phyloP scores from a whole-genome alignment of 2,888 invertebrate genomes.

The Dinocampus coccinellae region DNA sequence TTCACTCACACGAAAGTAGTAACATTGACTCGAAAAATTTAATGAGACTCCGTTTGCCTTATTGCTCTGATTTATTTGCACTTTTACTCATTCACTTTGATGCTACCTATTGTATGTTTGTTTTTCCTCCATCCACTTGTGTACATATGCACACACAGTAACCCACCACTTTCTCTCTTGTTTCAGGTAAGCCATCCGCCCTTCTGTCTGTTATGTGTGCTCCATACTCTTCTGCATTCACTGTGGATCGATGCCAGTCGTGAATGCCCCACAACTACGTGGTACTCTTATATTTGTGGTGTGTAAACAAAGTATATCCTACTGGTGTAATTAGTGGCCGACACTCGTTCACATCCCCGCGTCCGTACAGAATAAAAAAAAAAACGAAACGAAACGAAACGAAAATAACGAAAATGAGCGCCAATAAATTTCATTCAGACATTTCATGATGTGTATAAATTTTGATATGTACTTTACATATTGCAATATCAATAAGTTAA shows the following conservation, averaged over 20 bases:
- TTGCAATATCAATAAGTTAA: no score
- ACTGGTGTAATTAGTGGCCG: constrained; percentile 62
- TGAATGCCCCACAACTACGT: constrained; percentile 35
- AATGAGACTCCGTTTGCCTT: constrained; percentile 16
- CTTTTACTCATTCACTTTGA: constrained; percentile 36
- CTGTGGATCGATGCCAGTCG: constrained; percentile 26
- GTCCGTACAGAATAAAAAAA: no score
- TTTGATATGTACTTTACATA: constrained; percentile 11
- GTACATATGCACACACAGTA: constrained; percentile 39
- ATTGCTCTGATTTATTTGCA: constrained; percentile 25
- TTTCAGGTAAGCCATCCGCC: constrained; percentile 63
- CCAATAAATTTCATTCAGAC: constrained; percentile 35
- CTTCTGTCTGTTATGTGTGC: no score
- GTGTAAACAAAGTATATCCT: constrained; percentile 62
- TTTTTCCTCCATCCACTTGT: constrained; percentile 32
- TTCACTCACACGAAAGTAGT: not conserved
- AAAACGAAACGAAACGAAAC: no score
- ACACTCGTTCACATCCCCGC: constrained; percentile 45
- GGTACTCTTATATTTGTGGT: constrained; percentile 56
- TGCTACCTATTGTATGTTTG: constrained; percentile 39
- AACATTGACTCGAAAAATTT: constrained; percentile 19
- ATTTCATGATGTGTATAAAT: constrained; percentile 19
- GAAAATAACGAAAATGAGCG: constrained; percentile 46
- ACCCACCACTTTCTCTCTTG: constrained; percentile 53
- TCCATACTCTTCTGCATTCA: constrained; percentile 39